Conservation (phyloP, 53 echinoderm and acorn worm species). For the Patiria pectinifera region DNA sequence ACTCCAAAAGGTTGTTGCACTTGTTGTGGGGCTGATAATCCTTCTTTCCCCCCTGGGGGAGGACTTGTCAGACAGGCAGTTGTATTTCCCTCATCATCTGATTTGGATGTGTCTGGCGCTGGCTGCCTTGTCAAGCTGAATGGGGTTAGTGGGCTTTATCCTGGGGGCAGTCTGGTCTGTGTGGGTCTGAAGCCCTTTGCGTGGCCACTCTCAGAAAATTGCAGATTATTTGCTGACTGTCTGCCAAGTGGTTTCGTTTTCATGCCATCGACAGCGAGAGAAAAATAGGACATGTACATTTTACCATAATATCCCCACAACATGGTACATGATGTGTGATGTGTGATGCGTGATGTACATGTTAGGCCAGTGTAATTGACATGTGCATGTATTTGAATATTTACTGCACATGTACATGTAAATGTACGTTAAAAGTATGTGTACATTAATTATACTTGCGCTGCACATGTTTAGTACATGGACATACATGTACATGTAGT, state of each 20-base stretch:
- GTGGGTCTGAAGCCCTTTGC: not conserved
- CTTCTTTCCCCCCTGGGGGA: slow-evolving; percentile 12
- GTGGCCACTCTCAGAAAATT: not conserved
- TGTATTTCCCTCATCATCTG: slow-evolving; percentile 4
- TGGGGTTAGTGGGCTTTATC: slow-evolving; percentile 4
- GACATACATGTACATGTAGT: not conserved
- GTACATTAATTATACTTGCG: not conserved
- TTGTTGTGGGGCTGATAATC: slow-evolving; percentile 5
- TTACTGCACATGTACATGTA: no score
- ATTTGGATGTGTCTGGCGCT: not conserved
- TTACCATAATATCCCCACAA: no score
- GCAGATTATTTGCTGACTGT: not conserved
- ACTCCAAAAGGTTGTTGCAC: slow-evolving; percentile 18
- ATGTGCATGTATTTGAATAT: no score
- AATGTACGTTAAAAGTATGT: no score
- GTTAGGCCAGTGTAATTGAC: no score
- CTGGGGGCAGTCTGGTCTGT: not conserved
- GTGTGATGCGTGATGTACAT: no score
- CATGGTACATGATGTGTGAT: no score
- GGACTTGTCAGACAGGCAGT: not conserved
- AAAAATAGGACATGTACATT: no score
- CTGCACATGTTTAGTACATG: no score
- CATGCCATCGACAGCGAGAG: not conserved
- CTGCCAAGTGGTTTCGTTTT: not conserved
- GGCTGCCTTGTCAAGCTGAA: slow-evolving; percentile 1